Percentiles rank a stretch among this genome's conserved stretches.
Conservation (phyloP, 2,888 invertebrate genomes). For the Osedax frankpressi region DNA sequence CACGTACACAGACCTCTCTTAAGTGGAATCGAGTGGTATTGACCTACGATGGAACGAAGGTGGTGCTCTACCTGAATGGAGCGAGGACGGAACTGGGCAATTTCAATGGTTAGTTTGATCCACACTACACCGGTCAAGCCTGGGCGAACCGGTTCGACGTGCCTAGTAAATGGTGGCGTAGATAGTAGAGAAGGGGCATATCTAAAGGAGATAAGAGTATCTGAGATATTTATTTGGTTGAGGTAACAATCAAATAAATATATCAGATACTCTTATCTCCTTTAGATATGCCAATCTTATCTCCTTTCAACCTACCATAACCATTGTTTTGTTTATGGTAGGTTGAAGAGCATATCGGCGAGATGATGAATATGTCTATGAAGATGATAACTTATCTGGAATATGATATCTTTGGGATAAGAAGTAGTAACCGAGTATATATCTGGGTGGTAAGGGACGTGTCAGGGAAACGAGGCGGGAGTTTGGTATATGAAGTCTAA, state of each 20-base stretch:
- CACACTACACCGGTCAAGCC: not conserved
- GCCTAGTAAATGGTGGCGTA: not conserved
- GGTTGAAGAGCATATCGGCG: no score
- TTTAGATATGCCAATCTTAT: not conserved
- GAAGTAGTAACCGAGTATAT: no score
- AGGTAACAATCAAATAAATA: no score
- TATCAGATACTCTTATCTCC: not conserved
- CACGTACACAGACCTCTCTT: not conserved
- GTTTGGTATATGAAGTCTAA: no score
- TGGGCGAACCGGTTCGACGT: not conserved
- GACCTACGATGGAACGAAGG: not conserved
- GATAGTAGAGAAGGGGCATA: not conserved
- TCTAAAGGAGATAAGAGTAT: not conserved
- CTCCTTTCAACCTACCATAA: no score
- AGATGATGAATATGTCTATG: no score
- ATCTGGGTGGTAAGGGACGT: no score
- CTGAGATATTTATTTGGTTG: not conserved
- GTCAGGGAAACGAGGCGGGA: no score
- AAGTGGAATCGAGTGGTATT: not conserved
- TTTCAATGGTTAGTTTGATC: not conserved
- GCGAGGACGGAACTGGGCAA: not conserved
- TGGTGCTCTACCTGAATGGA: conserved; percentile 5
- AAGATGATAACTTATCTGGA: no score
- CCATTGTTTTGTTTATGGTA: no score
- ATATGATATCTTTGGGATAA: no score